Evolutionary conservation across 2,797 vertebrate genomes (phyloP), one percentile per base, ranked within the genome.

Genomic region (Esox masquinongy): DNA sequence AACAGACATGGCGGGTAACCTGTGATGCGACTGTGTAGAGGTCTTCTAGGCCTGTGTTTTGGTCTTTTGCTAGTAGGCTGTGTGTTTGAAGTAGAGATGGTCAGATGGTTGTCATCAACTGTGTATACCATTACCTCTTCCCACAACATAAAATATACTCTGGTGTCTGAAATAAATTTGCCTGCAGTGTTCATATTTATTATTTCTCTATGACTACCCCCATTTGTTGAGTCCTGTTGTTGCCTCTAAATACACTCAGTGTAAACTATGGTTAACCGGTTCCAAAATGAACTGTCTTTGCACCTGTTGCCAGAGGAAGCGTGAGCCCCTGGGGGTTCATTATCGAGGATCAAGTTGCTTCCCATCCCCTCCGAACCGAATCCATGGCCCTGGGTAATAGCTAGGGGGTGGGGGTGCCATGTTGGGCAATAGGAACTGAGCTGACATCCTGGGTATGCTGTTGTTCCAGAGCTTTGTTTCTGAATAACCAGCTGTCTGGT

Each of bases 221-320:
- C 22, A 24, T 24, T 26, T 61, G 56, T 24, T 61, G 22, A 24
- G 24, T 26, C 56, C 22, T 61, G 56, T 22, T 24, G 56, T 61
- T 61, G 56, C 56, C 56, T 61, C 56, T 61, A 24, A 61, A 61
- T 24, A 24, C 22, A 61, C 31, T 3, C 31, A 29, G 5, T 67
- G 31, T 67, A 85, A 89, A 74, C 77, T 78, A 75, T 84, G 81
- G 90, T 89, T 81, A 77, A 86, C 84, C 88, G 90, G 90, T 88
- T 90, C 90, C 90, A 89, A 86, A 85, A 88, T 89, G 88, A 90
- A 88, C 87, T 78, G 91, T 91, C 89, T 91, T 89, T 92, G 93
- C 94, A 95, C 94, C 94, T 95, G 94, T 94, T 94, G 92, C 88
- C 77, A 93, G 90, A 92, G 93, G 93, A 95, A 95, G 92, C 87